phyloP scores from a whole-genome alignment of 1,140 invertebrate genomes.

The Drosophila sproati region DNA sequence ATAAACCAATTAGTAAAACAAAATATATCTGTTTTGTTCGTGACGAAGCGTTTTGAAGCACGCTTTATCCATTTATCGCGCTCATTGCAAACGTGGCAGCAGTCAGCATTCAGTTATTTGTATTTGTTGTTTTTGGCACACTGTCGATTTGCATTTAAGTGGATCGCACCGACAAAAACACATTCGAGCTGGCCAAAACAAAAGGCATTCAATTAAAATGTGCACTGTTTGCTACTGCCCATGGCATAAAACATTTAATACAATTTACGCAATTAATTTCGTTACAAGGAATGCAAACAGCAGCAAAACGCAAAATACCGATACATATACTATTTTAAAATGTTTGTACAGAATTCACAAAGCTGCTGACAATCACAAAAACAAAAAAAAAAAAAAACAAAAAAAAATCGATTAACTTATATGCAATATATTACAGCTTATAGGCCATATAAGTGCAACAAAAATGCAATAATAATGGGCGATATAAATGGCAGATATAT shows the following conservation, averaged over 20 bases:
- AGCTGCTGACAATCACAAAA: conserved; percentile 59
- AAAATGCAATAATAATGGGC: conserved; percentile 73
- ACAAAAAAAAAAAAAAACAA: background rate
- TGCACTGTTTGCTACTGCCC: conserved; percentile 62
- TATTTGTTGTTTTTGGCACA: conserved; percentile 8
- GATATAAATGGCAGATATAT: conserved; percentile 58
- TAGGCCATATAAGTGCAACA: conserved; percentile 53
- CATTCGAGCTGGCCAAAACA: conserved; percentile 61
- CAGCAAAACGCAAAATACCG: conserved; percentile 44
- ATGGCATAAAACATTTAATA: conserved; percentile 71
- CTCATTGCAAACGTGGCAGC: conserved; percentile 37
- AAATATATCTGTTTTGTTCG: conserved; percentile 31
- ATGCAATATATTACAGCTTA: conserved; percentile 24
- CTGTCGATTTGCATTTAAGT: conserved; percentile 43
- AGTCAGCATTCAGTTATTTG: background rate
- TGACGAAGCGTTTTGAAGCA: conserved; percentile 26
- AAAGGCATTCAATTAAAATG: conserved; percentile 81
- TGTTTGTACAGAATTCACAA: conserved; percentile 33
- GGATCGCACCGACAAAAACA: conserved; percentile 53
- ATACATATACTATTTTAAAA: conserved; percentile 27
- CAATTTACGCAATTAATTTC: conserved; percentile 81
- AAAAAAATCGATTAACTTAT: conserved; percentile 21
- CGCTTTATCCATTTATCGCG: conserved; percentile 63
- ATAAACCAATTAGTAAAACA: conserved; percentile 66
- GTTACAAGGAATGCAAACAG: conserved; percentile 51